phyloP scores from a whole-genome alignment of 2,113 vertebrate species.

The Mesitornis unicolor region DNA sequence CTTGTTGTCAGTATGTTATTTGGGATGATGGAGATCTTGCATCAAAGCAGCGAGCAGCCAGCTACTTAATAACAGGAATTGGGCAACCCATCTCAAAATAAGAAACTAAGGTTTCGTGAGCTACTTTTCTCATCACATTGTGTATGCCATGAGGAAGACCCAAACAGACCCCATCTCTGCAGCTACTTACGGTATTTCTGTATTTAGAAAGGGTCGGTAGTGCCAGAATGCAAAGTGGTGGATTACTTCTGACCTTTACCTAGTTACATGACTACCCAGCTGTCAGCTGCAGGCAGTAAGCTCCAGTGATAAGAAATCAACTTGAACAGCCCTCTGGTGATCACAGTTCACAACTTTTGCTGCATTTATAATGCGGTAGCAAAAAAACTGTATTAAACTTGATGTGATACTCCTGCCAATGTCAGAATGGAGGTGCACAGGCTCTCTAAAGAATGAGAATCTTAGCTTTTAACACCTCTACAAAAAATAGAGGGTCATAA shows the following conservation, averaged over 20 bases:
- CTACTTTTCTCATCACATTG: neutral
- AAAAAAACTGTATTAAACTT: neutral
- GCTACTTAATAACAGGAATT: neutral
- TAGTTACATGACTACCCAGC: neutral
- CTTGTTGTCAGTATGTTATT: neutral
- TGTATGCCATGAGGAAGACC: neutral
- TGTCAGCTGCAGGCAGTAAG: neutral
- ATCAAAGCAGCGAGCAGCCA: neutral
- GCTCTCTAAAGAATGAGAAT: neutral
- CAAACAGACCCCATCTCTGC: neutral
- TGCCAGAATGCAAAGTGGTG: neutral
- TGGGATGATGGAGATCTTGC: neutral
- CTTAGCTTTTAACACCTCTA: neutral
- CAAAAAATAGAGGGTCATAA: neutral
- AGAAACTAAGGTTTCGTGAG: neutral
- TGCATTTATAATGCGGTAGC: neutral
- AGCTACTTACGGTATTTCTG: neutral
- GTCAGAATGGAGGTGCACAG: neutral
- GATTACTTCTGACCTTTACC: constrained; percentile 38
- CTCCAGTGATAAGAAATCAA: neutral
- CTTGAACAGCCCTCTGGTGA: neutral
- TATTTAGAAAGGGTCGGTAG: neutral
- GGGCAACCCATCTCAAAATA: neutral
- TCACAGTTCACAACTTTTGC: neutral
- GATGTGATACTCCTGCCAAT: accelerated